Conservation (phyloP, 2,797 vertebrate genomes). For the Epinephelus awoara region DNA sequence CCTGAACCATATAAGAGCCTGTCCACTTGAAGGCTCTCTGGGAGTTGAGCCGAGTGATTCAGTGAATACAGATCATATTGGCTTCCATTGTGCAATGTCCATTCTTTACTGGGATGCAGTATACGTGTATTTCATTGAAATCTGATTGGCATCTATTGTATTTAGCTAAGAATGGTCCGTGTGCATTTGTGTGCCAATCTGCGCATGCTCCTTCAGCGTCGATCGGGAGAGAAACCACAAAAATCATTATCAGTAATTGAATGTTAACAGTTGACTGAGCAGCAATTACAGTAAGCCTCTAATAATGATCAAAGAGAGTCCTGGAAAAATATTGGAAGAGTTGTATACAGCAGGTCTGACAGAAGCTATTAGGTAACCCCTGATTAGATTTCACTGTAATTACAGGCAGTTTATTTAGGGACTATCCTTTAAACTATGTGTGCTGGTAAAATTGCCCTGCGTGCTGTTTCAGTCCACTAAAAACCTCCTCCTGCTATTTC, state of each 20-base stretch:
- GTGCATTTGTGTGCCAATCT: not conserved
- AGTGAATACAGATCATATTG: conserved; percentile 51
- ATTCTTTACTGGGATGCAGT: not conserved
- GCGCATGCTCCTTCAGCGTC: not conserved
- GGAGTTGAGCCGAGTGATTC: conserved; percentile 23
- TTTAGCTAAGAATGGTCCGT: not conserved
- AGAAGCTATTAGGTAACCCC: conserved; percentile 33
- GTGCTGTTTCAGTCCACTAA: not conserved
- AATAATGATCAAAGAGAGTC: conserved; percentile 42
- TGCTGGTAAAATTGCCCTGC: not conserved
- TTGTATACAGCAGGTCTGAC: conserved; percentile 23
- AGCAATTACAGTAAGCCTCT: conserved; percentile 39
- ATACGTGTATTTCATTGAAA: not conserved
- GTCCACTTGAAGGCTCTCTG: conserved; percentile 9
- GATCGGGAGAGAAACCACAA: not conserved
- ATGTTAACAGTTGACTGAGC: conserved; percentile 58
- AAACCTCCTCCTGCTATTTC: not conserved
- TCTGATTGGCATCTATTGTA: no score
- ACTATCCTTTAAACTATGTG: conserved; percentile 13
- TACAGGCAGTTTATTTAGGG: conserved; percentile 30
- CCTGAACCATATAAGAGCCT: conserved; percentile 39
- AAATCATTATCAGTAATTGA: conserved; percentile 59
- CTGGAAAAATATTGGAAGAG: conserved; percentile 29
- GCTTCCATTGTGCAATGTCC: conserved; percentile 20
- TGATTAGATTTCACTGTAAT: conserved; percentile 51